Conservation (phyloP, 2,113 vertebrate genomes). For the Ophiodon elongatus region DNA sequence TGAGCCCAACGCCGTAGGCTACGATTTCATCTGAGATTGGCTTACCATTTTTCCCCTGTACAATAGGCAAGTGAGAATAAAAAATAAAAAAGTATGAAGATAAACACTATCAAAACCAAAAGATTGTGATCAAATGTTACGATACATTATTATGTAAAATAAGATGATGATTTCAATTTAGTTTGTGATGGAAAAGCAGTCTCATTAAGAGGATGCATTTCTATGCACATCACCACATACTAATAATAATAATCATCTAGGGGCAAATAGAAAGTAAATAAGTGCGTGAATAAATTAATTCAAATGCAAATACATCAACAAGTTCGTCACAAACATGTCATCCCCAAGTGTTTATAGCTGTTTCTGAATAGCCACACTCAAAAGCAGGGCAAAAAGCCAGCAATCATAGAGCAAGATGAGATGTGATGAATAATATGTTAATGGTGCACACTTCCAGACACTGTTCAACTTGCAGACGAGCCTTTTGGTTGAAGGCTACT, state of each 20-base stretch:
- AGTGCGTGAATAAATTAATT: neutral
- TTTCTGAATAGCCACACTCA: neutral
- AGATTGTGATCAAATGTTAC: neutral
- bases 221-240: neutral
- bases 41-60: slow-evolving; percentile 5
- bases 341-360: neutral
- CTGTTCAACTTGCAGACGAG: neutral
- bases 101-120: neutral
- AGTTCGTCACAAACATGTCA: too few species aligned
- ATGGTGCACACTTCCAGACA: neutral
- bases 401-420: neutral
- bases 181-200: slow-evolving; percentile 4
- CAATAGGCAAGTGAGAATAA: neutral
- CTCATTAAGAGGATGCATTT: neutral
- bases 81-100: neutral
- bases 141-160: neutral
- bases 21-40: neutral
- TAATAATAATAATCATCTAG: neutral
- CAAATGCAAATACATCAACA: neutral
- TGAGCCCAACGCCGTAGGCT: neutral
- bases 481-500: neutral
- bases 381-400: too few species aligned
- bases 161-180: neutral
- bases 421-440: slow-evolving; percentile 1
- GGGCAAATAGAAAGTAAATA: neutral